These are phyloP conservation scores for Melinaea menophilus DNA, from an alignment of 2,888 invertebrate species.

Conservation along the genomic window DNA sequence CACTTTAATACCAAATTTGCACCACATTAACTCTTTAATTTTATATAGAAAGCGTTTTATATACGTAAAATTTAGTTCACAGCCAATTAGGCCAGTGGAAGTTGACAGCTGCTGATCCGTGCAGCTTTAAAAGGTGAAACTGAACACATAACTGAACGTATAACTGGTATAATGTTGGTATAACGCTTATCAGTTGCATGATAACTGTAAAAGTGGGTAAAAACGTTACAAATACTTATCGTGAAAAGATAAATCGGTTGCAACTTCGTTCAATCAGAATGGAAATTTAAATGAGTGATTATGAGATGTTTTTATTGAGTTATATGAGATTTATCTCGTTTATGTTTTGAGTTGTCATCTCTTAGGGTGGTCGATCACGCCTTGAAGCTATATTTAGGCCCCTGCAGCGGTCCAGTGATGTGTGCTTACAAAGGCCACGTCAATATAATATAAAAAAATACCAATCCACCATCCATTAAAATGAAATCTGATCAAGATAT, in stretches of 20 bases:
- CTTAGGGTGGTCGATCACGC: conserved; percentile 49
- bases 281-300: not conserved
- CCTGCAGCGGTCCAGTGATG: conserved; percentile 51
- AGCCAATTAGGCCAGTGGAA: conserved; percentile 12
- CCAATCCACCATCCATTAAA: not conserved
- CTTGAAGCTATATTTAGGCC: conserved; percentile 63
- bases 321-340: no score
- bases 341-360: conserved; percentile 33
- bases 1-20: not conserved
- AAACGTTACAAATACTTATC: conserved; percentile 14
- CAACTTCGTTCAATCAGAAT: not conserved
- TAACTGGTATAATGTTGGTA: conserved; percentile 10
- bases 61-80: conserved; percentile 6
- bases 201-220: conserved; percentile 16
- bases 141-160: conserved; percentile 5
- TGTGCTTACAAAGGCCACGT: conserved; percentile 57
- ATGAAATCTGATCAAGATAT: not conserved
- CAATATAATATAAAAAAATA: conserved; percentile 40
- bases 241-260: conserved; percentile 13
- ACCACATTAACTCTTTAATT: not conserved
- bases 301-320: not conserved
- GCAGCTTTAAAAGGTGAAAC: conserved; percentile 36
- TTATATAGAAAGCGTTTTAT: not conserved
- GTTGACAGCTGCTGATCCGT: conserved; percentile 24
- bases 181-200: conserved; percentile 15